A percentile compares a stretch with the other conserved stretches of the same genome.
Conservation (phyloP, 30 jellyfish, hydroid and myxozoan species). For the Hydractinia echinata region DNA sequence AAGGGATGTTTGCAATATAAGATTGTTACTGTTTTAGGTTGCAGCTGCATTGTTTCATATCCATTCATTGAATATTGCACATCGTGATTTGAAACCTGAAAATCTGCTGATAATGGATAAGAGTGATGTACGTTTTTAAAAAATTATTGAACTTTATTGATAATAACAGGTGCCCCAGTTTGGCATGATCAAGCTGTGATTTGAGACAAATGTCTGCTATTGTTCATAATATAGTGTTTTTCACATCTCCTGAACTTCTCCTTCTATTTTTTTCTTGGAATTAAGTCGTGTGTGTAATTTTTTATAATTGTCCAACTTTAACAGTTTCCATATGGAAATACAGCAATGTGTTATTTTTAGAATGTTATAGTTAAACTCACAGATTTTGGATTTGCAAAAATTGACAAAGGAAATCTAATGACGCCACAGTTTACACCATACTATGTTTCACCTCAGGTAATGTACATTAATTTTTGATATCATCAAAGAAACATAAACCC, state of each 20-base stretch:
- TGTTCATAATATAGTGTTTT: too few species aligned
- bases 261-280: too few species aligned
- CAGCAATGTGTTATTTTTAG: constrained; percentile 24
- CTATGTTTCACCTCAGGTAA: constrained; percentile 97
- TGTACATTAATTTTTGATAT: too few species aligned
- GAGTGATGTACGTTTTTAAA: constrained; percentile 47
- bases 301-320: too few species aligned
- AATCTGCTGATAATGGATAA: constrained; percentile 68
- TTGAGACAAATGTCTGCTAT: too few species aligned
- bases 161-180: background rate
- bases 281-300: too few species aligned
- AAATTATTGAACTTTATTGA: background rate
- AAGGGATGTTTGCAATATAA: too few species aligned
- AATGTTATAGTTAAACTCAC: constrained; percentile 77
- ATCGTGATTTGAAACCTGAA: constrained; percentile 93
- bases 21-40: constrained; percentile 33
- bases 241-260: too few species aligned
- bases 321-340: too few species aligned
- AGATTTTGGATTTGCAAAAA: constrained; percentile 96
- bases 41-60: constrained; percentile 79
- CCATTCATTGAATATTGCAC: constrained; percentile 84
- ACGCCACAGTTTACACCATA: constrained; percentile 98
- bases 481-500: too few species aligned
- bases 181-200: too few species aligned
- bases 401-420: constrained; percentile 92